These are phyloP conservation scores for Laticauda colubrina DNA, from an alignment of 2,113 vertebrate species.

Conservation along the genomic window DNA sequence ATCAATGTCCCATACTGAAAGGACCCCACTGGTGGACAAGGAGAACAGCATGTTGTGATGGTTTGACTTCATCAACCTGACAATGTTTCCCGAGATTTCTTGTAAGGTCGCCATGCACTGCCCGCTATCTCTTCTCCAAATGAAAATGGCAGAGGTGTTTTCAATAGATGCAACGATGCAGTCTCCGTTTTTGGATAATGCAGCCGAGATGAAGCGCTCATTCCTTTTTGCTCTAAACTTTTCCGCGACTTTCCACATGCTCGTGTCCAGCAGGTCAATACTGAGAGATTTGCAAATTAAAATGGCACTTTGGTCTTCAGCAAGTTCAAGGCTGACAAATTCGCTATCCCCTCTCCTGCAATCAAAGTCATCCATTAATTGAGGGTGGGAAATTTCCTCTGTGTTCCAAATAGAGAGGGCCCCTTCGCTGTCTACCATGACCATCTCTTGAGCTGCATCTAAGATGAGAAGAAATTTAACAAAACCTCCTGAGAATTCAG, in stretches of 20 bases:
- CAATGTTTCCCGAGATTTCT: slow-evolving; percentile 96
- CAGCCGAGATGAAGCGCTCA: slow-evolving; percentile 90
- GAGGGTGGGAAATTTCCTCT: slow-evolving; percentile 89
- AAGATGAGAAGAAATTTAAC: slow-evolving; percentile 94
- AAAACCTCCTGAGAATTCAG: slow-evolving; percentile 95
- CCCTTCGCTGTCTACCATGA: slow-evolving; percentile 95
- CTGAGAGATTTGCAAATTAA: slow-evolving; percentile 94
- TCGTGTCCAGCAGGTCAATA: slow-evolving; percentile 93
- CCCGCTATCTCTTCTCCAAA: slow-evolving; percentile 95
- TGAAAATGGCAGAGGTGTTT: slow-evolving; percentile 97
- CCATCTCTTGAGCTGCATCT: slow-evolving; percentile 93
- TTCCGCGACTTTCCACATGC: slow-evolving; percentile 92
- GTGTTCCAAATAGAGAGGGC: slow-evolving; percentile 96
- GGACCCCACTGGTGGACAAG: slow-evolving; percentile 91
- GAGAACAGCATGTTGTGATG: slow-evolving; percentile 96
- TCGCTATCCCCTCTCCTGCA: slow-evolving; percentile 92
- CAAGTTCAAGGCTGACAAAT: slow-evolving; percentile 91
- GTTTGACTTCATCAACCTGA: slow-evolving; percentile 93
- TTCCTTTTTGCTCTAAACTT: slow-evolving; percentile 96
- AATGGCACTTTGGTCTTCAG: slow-evolving; percentile 95
- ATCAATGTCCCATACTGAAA: slow-evolving; percentile 97
- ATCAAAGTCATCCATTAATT: slow-evolving; percentile 94
- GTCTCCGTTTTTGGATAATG: slow-evolving; percentile 93
- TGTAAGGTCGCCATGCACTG: slow-evolving; percentile 98
- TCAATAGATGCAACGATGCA: slow-evolving; percentile 98